These are phyloP conservation scores for Caenorhabditis virilis DNA, from an alignment of 2,888 invertebrate genomes.

Conservation along the genomic window DNA sequence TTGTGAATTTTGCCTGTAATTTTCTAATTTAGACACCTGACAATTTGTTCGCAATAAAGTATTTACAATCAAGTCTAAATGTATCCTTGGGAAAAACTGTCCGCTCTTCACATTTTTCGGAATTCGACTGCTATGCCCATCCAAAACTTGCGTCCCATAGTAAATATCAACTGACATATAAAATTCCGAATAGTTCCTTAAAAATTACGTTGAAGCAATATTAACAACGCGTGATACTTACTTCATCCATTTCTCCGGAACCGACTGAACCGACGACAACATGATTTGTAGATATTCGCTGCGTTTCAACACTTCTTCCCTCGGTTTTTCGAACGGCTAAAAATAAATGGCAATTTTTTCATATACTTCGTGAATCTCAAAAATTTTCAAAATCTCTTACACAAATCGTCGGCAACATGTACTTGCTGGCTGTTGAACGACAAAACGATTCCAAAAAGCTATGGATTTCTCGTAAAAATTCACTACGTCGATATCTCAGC, in stretches of 20 bases:
- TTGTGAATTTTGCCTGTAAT: conserved; percentile 48
- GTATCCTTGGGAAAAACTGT: conserved; percentile 52
- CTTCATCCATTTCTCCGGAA: conserved; percentile 57
- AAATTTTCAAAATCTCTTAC: conserved; percentile 6
- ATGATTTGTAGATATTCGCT: conserved; percentile 69
- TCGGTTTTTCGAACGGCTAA: conserved; percentile 10
- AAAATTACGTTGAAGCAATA: background rate
- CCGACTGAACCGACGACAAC: conserved; percentile 68
- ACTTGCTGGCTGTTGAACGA: conserved; percentile 39
- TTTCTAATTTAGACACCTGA: no score
- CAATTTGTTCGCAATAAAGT: no score
- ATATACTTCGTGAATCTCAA: background rate
- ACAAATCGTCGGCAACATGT: conserved; percentile 24
- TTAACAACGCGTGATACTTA: conserved; percentile 2
- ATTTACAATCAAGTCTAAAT: conserved; percentile 51
- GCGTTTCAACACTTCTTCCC: conserved; percentile 58
- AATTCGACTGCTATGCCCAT: conserved; percentile 28
- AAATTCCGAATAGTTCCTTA: conserved; percentile 43
- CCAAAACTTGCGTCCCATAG: conserved; percentile 52
- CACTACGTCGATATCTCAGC: conserved; percentile 18
- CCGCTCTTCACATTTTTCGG: conserved; percentile 32
- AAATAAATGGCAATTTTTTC: no score
- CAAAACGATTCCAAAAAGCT: conserved; percentile 45
- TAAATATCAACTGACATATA: conserved; percentile 55
- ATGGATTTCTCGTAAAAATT: conserved; percentile 43